phyloP scores from a whole-genome alignment of 92 coral and sea anemone genomes.

The Phymanthus crucifer region DNA sequence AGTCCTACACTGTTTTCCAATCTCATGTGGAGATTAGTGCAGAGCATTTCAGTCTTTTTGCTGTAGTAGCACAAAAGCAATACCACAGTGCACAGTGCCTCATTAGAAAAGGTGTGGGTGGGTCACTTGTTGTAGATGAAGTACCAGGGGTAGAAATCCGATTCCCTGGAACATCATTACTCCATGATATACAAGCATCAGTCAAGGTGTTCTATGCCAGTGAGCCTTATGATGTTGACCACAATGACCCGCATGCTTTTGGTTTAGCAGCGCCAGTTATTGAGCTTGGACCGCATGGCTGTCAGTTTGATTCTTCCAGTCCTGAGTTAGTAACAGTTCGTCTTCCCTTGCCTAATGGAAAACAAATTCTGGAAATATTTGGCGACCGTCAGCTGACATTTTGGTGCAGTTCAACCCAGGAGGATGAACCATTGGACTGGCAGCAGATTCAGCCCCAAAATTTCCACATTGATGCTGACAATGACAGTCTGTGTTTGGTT shows the following conservation, averaged over 20 bases:
- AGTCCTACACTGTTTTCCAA: constrained; percentile 66
- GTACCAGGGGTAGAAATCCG: constrained; percentile 90
- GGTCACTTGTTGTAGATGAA: constrained; percentile 75
- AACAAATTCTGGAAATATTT: constrained; percentile 68
- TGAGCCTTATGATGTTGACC: constrained; percentile 91
- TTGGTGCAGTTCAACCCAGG: constrained; percentile 88
- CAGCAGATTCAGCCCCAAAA: constrained; percentile 75
- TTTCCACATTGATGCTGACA: constrained; percentile 61
- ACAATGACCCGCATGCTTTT: constrained; percentile 58
- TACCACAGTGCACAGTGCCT: constrained; percentile 84
- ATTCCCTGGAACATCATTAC: constrained; percentile 85
- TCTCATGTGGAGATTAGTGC: constrained; percentile 79
- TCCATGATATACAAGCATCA: constrained; percentile 88
- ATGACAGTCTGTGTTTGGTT: constrained; percentile 65
- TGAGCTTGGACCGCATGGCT: constrained; percentile 90
- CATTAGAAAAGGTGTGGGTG: constrained; percentile 85
- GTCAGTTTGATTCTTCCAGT: constrained; percentile 71
- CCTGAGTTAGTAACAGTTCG: constrained; percentile 83
- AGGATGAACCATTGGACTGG: constrained; percentile 76
- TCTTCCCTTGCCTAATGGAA: constrained; percentile 85
- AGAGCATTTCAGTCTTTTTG: constrained; percentile 86
- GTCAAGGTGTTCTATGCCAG: constrained; percentile 89
- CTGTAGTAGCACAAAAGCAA: constrained; percentile 76
- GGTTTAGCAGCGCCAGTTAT: constrained; percentile 93
- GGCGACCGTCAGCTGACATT: constrained; percentile 80